These are phyloP conservation scores for Euclidia mi DNA, from an alignment of 2,888 invertebrate species.

Conservation along the genomic window DNA sequence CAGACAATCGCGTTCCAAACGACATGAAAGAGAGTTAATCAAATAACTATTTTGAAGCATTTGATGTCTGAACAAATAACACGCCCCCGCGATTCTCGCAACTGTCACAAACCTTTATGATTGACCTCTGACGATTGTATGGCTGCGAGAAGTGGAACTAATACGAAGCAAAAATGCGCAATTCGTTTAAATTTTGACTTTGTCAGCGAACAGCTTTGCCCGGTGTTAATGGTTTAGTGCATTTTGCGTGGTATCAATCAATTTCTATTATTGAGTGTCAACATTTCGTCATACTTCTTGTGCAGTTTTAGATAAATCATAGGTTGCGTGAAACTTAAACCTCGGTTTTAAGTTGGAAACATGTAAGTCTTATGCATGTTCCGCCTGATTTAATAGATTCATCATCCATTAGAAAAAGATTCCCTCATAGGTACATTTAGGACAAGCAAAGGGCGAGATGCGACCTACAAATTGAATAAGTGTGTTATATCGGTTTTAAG, in stretches of 20 bases:
- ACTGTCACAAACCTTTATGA: slow-evolving; percentile 85
- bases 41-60: slow-evolving; percentile 81
- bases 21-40: slow-evolving; percentile 89
- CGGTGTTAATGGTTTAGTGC: slow-evolving; percentile 60
- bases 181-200: slow-evolving; percentile 60
- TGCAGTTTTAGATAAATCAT: not conserved
- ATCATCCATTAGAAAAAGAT: too few species aligned
- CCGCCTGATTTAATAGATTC: too few species aligned
- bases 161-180: slow-evolving; percentile 81
- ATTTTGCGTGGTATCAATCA: slow-evolving; percentile 29
- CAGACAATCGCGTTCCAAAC: slow-evolving; percentile 83
- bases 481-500: too few species aligned
- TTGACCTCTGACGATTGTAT: slow-evolving; percentile 72
- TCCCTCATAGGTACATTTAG: too few species aligned
- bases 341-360: too few species aligned
- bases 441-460: too few species aligned
- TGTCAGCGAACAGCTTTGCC: slow-evolving; percentile 74
- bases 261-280: slow-evolving; percentile 23
- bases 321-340: too few species aligned
- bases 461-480: too few species aligned
- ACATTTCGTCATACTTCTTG: not conserved
- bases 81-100: slow-evolving; percentile 75
- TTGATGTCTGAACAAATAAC: slow-evolving; percentile 68
- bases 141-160: slow-evolving; percentile 69
- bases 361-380: too few species aligned